Evolutionary conservation across 1,140 invertebrate genomes (phyloP).

Genomic region (Eupeodes corollae): DNA sequence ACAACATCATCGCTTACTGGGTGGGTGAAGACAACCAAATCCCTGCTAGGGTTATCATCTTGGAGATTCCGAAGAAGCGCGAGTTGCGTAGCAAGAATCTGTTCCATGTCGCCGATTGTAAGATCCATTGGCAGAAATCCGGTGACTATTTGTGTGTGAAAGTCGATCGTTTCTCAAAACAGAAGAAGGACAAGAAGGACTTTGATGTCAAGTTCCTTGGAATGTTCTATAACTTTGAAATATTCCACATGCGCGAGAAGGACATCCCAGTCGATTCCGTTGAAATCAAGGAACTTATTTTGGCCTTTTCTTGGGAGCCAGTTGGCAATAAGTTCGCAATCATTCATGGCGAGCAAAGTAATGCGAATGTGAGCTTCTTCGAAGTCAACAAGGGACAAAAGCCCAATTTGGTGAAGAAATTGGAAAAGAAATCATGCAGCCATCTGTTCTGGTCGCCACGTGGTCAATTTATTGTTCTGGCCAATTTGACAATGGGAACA

Average conservation of each 20-base stretch:
- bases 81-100: slow-evolving; percentile 94
- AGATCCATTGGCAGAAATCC: slow-evolving; percentile 98
- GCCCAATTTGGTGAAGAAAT: slow-evolving; percentile 74
- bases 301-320: slow-evolving; percentile 98
- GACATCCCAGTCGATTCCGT: slow-evolving; percentile 96
- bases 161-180: slow-evolving; percentile 92
- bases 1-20: slow-evolving; percentile 95
- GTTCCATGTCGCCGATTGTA: slow-evolving; percentile 96
- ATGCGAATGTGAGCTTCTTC: slow-evolving; percentile 87
- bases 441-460: slow-evolving; percentile 93
- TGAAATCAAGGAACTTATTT: slow-evolving; percentile 85
- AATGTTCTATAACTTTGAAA: slow-evolving; percentile 98
- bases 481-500: slow-evolving; percentile 73
- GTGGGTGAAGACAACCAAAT: slow-evolving; percentile 94
- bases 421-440: slow-evolving; percentile 86
- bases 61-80: slow-evolving; percentile 75
- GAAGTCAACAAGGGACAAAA: slow-evolving; percentile 82
- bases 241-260: slow-evolving; percentile 97
- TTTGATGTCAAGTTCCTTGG: slow-evolving; percentile 87
- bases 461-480: slow-evolving; percentile 91
- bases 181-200: slow-evolving; percentile 79
- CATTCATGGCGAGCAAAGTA: slow-evolving; percentile 85
- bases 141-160: slow-evolving; percentile 97
- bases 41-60: slow-evolving; percentile 69
- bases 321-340: slow-evolving; percentile 91